A percentile compares a stretch with the other conserved stretches of the same genome.
Conservation (phyloP, 1,140 invertebrate species). For the Cydia pomonella region DNA sequence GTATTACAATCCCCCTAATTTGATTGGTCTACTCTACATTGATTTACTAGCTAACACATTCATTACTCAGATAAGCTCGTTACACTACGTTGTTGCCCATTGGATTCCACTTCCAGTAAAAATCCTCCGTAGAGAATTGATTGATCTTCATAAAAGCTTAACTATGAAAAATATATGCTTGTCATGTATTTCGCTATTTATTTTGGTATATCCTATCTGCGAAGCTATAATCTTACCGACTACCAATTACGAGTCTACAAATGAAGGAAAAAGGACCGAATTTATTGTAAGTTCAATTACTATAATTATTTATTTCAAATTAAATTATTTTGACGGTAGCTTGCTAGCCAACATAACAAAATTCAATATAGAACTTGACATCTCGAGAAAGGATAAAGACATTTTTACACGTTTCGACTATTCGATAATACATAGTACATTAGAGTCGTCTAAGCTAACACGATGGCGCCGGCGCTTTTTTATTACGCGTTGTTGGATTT, state of each 20-base stretch:
- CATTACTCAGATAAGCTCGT: not conserved
- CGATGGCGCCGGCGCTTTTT: no score
- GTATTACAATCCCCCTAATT: not conserved
- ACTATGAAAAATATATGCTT: not conserved
- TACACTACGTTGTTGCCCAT: not conserved
- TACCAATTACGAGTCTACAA: not conserved
- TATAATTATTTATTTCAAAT: not conserved
- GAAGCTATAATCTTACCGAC: not conserved
- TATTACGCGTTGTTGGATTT: no score
- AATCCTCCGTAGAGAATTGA: not conserved
- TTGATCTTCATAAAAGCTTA: not conserved
- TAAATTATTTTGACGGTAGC: no score
- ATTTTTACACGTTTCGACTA: no score
- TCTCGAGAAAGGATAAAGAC: no score
- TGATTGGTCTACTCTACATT: not conserved
- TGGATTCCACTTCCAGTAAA: not conserved
- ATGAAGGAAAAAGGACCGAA: conserved; percentile 38
- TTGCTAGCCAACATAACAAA: no score
- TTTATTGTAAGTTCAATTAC: conserved; percentile 45
- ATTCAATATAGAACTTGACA: no score
- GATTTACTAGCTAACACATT: not conserved
- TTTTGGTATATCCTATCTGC: not conserved
- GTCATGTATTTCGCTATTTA: not conserved
- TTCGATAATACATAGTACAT: no score
- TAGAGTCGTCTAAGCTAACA: no score